Evolutionary conservation across 1,140 invertebrate genomes (phyloP).

Genomic region (Aphaenogaster rudis): DNA sequence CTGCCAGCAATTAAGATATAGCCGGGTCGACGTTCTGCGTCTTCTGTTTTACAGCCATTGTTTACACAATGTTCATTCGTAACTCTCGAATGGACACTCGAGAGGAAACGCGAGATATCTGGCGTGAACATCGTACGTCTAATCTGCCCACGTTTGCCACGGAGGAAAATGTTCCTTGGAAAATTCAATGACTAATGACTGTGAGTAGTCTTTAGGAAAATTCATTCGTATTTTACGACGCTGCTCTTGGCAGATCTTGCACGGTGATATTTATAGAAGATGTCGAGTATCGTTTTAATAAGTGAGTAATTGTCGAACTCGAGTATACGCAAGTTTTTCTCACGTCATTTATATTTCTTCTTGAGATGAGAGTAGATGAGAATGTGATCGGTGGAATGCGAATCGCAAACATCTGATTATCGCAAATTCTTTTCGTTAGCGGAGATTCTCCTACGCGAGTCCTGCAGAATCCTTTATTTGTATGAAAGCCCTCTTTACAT

Average conservation of each 20-base stretch:
- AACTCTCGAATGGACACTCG: conserved; percentile 15
- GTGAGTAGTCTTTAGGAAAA: conserved; percentile 17
- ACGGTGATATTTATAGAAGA: conserved; percentile 26
- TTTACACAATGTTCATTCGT: conserved; percentile 33
- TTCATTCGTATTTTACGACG: conserved; percentile 33
- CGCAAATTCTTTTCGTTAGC: neutral
- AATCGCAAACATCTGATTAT: conserved; percentile 18
- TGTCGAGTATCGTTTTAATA: neutral
- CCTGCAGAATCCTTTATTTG: conserved; percentile 50
- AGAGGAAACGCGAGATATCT: neutral
- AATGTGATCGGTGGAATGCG: conserved; percentile 32
- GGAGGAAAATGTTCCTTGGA: neutral
- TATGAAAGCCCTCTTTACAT: conserved; percentile 16
- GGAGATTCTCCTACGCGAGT: conserved; percentile 3
- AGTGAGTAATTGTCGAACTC: neutral
- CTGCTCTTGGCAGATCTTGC: conserved; percentile 12
- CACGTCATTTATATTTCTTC: conserved; percentile 23
- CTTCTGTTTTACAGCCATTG: conserved; percentile 32
- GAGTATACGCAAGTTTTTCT: conserved; percentile 8
- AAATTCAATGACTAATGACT: conserved; percentile 32
- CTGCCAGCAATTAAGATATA: conserved; percentile 46
- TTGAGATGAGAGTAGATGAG: neutral
- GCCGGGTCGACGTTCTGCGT: neutral
- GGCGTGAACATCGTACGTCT: neutral
- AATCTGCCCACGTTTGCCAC: neutral